phyloP scores from a whole-genome alignment of 2,113 vertebrate species.

The Caloenas nicobarica region DNA sequence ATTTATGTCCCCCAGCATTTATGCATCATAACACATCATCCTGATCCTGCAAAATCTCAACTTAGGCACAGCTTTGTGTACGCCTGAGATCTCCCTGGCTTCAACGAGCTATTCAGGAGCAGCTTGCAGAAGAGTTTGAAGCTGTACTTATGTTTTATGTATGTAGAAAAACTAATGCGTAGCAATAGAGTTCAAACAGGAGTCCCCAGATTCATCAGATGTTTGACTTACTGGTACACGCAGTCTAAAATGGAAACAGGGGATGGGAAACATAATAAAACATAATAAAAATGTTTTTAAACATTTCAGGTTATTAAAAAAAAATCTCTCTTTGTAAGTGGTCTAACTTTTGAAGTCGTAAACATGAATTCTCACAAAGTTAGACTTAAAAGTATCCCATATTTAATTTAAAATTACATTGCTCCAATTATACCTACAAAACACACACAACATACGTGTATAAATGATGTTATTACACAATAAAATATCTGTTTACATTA shows the following conservation, averaged over 20 bases:
- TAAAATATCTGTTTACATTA: not conserved
- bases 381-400: not conserved
- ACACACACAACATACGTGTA: not conserved
- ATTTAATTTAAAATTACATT: slow-evolving; percentile 8
- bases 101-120: not conserved
- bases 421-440: slow-evolving; percentile 9
- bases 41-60: not conserved
- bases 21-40: slow-evolving; percentile 4
- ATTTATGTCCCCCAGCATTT: slow-evolving; percentile 12
- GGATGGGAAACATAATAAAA: slow-evolving; percentile 14
- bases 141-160: slow-evolving; percentile 20
- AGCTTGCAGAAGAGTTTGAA: slow-evolving; percentile 3
- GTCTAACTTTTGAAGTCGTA: not conserved
- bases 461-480: not conserved
- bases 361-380: not conserved
- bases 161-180: slow-evolving; percentile 23
- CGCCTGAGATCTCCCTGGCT: not conserved
- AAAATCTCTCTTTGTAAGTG: not conserved
- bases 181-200: slow-evolving; percentile 45
- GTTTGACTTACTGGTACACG: not conserved
- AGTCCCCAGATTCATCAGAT: slow-evolving; percentile 44
- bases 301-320: slow-evolving; percentile 24
- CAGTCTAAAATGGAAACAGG: slow-evolving; percentile 6
- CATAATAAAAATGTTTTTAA: slow-evolving; percentile 25
- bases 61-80: not conserved